Evolutionary conservation across 2,888 invertebrate species (phyloP), one percentile per base, ranked within the genome.

Genomic region (Callimorpha dominula): DNA sequence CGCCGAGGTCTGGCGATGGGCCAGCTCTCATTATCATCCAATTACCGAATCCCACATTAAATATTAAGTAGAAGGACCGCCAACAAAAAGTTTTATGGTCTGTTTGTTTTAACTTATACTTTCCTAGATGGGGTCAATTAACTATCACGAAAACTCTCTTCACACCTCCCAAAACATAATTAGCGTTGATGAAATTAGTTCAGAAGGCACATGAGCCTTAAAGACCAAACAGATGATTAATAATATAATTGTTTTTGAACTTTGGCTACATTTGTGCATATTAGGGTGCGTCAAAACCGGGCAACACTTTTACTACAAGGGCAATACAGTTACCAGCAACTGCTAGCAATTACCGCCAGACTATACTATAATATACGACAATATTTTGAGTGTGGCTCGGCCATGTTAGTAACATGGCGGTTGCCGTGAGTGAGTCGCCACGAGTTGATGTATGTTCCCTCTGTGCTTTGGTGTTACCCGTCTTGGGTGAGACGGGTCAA

Each of bases 11-110:
- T 20, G 57, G 20, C 63, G 77, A 40, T 70, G 71, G 64, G 64
- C 71, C 75, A 68, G 77, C 66, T 71, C 81, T 79, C 78, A 85
- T 86, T 85, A 85, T 80, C 86, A 82, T 83, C 83, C 82, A 82
- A 85, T 86, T 85, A 86, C 84, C 79, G 74, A 85, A 85, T 78
- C 75, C 65, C 49, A 66, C 60, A 65, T 64, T 71, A 31, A 74
- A 60, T 71, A 68, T 40, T n/a, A 65, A 68, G 40, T 42, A 1
- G 46, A 72, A 70, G 69, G 46, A 63, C 63, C 54, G 65, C 70
- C 42, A 64, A 57, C 60, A 60, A 70, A 63, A 73, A 57, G 49
- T 64, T 64, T 54, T 11, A 42, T 17, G n/a, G 20, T 57, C 66
- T 73, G 60, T 69, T 72, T 72, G 46, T 54, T 68, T 68, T 46